These are phyloP conservation scores for Agrotis clavis DNA, from an alignment of 2,888 invertebrate species.

Conservation along the genomic window DNA sequence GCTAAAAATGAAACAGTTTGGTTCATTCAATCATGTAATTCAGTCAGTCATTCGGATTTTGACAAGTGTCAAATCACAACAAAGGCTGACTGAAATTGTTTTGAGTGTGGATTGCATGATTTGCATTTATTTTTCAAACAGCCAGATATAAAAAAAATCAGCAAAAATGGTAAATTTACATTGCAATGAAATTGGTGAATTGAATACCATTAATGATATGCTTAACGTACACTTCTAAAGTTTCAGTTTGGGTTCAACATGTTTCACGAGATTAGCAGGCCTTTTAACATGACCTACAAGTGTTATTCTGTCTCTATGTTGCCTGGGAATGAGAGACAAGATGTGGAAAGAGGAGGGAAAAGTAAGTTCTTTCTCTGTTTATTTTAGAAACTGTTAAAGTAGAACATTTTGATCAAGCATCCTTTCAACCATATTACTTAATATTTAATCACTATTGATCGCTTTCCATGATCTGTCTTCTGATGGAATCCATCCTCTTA, in stretches of 20 bases:
- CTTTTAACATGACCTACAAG: slow-evolving; percentile 96
- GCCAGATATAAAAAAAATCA: slow-evolving; percentile 56
- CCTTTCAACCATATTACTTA: neutral
- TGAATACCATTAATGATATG: slow-evolving; percentile 57
- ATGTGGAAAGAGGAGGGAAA: slow-evolving; percentile 99
- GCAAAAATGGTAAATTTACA: slow-evolving; percentile 75
- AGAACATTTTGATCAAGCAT: neutral
- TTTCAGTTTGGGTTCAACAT: slow-evolving; percentile 97
- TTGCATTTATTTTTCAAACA: slow-evolving; percentile 76
- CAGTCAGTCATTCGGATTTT: neutral
- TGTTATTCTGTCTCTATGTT: slow-evolving; percentile 99
- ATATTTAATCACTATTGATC: neutral
- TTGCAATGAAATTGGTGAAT: slow-evolving; percentile 34
- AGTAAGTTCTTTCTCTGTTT: slow-evolving; percentile 91
- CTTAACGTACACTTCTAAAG: slow-evolving; percentile 81
- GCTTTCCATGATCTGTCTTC: neutral
- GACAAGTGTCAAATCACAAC: slow-evolving; percentile 64
- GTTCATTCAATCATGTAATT: neutral
- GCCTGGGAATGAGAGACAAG: slow-evolving; percentile 97
- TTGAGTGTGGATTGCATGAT: slow-evolving; percentile 73
- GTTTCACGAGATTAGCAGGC: slow-evolving; percentile 96
- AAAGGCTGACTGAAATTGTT: slow-evolving; percentile 64
- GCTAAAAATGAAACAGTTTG: neutral
- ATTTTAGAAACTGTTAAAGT: neutral
- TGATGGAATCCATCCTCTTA: neutral